Conservation (phyloP, 2,113 vertebrate genomes). For the Maccullochella peelii region DNA sequence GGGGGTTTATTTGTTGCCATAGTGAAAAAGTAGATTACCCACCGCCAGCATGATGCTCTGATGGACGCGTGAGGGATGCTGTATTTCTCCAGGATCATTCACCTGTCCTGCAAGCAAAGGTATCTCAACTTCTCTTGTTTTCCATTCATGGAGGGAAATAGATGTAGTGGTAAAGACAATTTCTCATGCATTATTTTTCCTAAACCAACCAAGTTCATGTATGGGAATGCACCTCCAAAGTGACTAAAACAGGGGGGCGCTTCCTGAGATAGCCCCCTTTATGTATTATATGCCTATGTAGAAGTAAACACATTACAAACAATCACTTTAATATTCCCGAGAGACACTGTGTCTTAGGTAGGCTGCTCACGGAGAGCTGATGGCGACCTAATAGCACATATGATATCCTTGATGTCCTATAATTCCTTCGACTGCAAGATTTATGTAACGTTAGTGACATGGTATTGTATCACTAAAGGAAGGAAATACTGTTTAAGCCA, state of each 20-base stretch:
- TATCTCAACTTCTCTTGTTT: constrained; percentile 27
- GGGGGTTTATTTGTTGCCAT: constrained; percentile 78
- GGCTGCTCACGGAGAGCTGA: not conserved
- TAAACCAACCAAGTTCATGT: not conserved
- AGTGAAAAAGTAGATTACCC: constrained; percentile 82
- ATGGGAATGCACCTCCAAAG: constrained; percentile 2
- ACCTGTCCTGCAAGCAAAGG: constrained; percentile 67
- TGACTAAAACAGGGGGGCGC: not conserved
- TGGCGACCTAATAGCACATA: constrained; percentile 1
- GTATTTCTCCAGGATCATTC: constrained; percentile 57
- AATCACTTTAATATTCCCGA: not conserved
- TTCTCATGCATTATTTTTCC: not conserved
- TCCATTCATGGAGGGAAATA: not conserved
- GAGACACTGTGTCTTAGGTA: not conserved
- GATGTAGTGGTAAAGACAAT: not conserved
- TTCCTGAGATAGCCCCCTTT: not conserved
- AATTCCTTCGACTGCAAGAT: not conserved
- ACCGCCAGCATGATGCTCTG: constrained; percentile 64
- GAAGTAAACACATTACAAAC: not conserved
- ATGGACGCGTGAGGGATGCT: constrained; percentile 69
- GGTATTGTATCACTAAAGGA: not conserved
- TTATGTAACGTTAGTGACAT: not conserved
- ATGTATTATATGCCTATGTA: not conserved
- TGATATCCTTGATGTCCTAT: not conserved
- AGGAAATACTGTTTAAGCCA: not conserved